Evolutionary conservation across 2,113 vertebrate genomes (phyloP), one percentile per base, ranked within the genome.

Genomic region (Anas platyrhynchos): DNA sequence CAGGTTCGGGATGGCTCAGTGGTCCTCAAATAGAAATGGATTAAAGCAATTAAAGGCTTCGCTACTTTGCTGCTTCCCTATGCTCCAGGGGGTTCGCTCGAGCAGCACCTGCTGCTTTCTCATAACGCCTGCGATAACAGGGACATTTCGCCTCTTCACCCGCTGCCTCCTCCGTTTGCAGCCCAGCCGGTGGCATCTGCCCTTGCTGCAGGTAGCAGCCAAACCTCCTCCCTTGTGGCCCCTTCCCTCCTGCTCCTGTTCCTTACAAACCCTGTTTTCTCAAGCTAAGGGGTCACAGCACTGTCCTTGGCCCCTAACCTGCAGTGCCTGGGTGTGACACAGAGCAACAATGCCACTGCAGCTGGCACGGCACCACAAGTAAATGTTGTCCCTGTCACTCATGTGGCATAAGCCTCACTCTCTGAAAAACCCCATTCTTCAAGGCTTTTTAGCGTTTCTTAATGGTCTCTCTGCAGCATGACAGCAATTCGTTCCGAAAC

Each of bases 21-120:
- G 2, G 54, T 48, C 71, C 74, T 81, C 87, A 91, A 72, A 92
- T 82, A 72, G 93, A 95, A 92, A 91, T 15, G 12, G 71, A 91
- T 94, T 85, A 95, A 91, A 82, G 83, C 63, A 88, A 93, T 96
- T 95, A 94, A 94, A 94, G 63, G 83, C 81, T 88, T 90, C 6
- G 0, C 41, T 46, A 69, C 58, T 48, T 88, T 14, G 7, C 78
- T 90, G 67, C 68, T 76, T 73, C 17, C 1, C 34, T 73, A 41
- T 80, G 46, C 79, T 86, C 79, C 44, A 9, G 18, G 21, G 83
- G 13, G 11, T 38, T 89, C 46, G 32, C 52, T 88, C 15, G 6
- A 62, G 46, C 58, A 27, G 65, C 1, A 16, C 48, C 73, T 78
- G 65, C 76, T 92, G 83, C 65, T 65, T 92, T 62, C n/a, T 81